Percentiles rank a stretch among this genome's conserved stretches.
Evolutionary conservation across 2,797 vertebrate species (phyloP).

Genomic region (Pipistrellus pipistrellus): DNA sequence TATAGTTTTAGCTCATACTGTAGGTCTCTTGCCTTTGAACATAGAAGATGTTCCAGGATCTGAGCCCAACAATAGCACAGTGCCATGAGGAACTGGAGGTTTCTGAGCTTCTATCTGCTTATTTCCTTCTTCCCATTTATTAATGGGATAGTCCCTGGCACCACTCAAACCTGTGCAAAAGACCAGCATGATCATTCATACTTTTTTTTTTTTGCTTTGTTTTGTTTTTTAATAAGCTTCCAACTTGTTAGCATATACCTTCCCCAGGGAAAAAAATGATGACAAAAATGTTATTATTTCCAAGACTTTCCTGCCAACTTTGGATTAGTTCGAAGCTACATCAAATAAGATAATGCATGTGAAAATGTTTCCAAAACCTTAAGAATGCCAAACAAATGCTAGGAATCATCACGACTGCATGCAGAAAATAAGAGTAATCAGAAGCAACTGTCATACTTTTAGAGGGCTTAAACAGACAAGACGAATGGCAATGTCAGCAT

Average conservation of each 20-base stretch:
- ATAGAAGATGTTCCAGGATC: neutral
- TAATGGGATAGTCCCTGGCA: neutral
- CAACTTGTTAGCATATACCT: constrained; percentile 16
- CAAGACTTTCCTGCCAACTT: neutral
- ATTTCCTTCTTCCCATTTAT: neutral
- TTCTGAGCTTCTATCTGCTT: neutral
- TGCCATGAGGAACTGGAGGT: neutral
- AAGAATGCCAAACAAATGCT: constrained; percentile 54
- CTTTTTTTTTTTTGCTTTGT: neutral
- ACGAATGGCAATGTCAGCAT: neutral
- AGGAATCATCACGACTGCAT: constrained; percentile 15
- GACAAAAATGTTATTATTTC: constrained; percentile 57
- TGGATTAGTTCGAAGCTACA: neutral
- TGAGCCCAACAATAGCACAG: neutral
- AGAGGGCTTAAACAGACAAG: constrained; percentile 47
- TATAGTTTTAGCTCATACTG: neutral
- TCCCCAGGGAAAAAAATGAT: neutral
- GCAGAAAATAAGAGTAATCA: constrained; percentile 27
- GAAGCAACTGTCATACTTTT: constrained; percentile 8
- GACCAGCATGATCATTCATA: neutral
- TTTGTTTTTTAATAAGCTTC: constrained; percentile 43
- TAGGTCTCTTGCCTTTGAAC: constrained; percentile 9
- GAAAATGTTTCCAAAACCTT: constrained; percentile 35
- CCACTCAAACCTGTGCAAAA: neutral
- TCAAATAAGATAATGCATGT: constrained; percentile 7